A percentile compares a stretch with the other conserved stretches of the same genome.
Conservation (phyloP, 1,140 invertebrate species). For the Nebria ingens region DNA sequence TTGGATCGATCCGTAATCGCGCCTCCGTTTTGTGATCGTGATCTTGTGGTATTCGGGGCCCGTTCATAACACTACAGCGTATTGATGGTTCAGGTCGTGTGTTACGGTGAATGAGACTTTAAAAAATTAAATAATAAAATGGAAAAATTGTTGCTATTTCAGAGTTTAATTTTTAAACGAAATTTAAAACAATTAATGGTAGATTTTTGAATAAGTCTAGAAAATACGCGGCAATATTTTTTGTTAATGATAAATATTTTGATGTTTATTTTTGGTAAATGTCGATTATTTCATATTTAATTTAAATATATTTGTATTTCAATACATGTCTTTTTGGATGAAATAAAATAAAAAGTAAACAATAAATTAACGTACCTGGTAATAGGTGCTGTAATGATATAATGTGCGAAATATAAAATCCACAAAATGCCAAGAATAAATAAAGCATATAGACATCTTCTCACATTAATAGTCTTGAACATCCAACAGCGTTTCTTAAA, state of each 20-base stretch:
- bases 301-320: too few relatives aligned
- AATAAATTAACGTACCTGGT: neutral
- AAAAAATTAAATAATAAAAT: conserved; percentile 27
- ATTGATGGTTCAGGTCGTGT: conserved; percentile 67
- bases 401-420: conserved; percentile 10
- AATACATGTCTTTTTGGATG: too few relatives aligned
- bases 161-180: too few relatives aligned
- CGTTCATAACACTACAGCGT: conserved; percentile 60
- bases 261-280: too few relatives aligned
- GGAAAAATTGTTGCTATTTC: neutral
- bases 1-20: conserved; percentile 74
- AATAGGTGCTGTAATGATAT: conserved; percentile 8
- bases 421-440: conserved; percentile 7
- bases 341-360: too few relatives aligned
- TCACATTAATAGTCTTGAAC: neutral
- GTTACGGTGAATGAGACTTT: conserved; percentile 61
- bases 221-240: too few relatives aligned
- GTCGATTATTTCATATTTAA: too few relatives aligned
- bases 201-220: neutral
- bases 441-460: conserved; percentile 8
- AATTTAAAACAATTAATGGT: neutral
- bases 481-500: neutral
- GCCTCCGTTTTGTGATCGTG: conserved; percentile 74
- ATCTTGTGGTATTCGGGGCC: conserved; percentile 42
- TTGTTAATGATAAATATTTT: too few relatives aligned